Base-by-base conservation (phyloP, 1,140 invertebrate genomes). In the Drosophila kanapiae region DNA sequence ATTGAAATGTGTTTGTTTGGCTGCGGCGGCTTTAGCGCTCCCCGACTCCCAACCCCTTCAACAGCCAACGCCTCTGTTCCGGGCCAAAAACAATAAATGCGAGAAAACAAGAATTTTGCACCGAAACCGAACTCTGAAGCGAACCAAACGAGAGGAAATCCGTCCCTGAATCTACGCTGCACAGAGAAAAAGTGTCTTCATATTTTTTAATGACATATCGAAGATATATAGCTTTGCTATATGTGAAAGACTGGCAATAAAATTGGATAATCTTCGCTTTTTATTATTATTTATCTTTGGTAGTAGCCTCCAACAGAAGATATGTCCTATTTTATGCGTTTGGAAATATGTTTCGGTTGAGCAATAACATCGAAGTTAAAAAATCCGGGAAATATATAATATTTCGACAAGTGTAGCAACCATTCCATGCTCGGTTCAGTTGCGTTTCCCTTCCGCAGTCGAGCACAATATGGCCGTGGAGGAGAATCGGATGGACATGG, bases 1-100 rank as follows among this genome's bases (percentile, higher is more conserved):
- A 88, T 88, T 88, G 80, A 88, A 88, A 88, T 90, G 80, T 88
- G 85, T 84, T 88, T 88, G 85, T 90, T 88, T 84, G 80, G 78
- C 85, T 84, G 80, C 69, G 74, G 77, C 78, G 77, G 77, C 74
- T 83, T 80, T 69, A 64, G 43, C 35, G 56, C 62, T 61, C 42
- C 29, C 67, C 49, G 16, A 37, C 11, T 45, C 27, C 42, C 40
- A 54, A 23, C 38, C 37, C 11, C 33, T 27, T 35, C 45, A 37
- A 14, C 70, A 33, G 8, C 54, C 38, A 43, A 33, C 33, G 49
- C 18, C 38, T 49, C 18, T 53, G 38, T 14, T 29, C 54, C 18
- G 31, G 49, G 29, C 27, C n/a, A 63, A 76, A 77, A 78, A 74
- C 82, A 85, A 85, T 86, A 81, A 81, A 85, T 78, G 67, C 64